These are phyloP conservation scores for Neocrepidodera transversa DNA, from an alignment of 2,888 invertebrate genomes.

Conservation along the genomic window DNA sequence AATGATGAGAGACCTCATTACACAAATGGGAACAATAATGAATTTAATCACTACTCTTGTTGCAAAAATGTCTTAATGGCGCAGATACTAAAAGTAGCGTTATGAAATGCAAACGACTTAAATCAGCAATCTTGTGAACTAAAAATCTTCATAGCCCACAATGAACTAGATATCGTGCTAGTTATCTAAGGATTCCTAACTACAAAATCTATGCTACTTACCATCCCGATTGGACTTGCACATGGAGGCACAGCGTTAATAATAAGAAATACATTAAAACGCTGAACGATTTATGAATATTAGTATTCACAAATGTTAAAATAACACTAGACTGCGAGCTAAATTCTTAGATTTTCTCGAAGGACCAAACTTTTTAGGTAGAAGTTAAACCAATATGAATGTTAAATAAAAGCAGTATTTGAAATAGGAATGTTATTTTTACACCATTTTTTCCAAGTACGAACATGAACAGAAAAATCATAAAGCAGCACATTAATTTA, in stretches of 20 bases:
- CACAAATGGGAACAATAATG: not conserved
- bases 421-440: too few species aligned
- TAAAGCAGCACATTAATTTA: too few species aligned
- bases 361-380: too few species aligned
- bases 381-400: too few species aligned
- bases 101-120: not conserved
- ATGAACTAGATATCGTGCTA: constrained; percentile 26
- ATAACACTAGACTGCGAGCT: too few species aligned
- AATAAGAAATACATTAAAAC: not conserved
- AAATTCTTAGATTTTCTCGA: too few species aligned
- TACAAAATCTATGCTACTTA: constrained; percentile 4
- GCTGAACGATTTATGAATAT: too few species aligned
- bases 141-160: not conserved
- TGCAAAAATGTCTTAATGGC: not conserved
- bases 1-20: not conserved
- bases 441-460: too few species aligned
- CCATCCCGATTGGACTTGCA: not conserved
- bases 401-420: too few species aligned
- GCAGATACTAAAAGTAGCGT: not conserved
- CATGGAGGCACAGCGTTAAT: not conserved
- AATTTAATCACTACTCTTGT: not conserved
- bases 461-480: too few species aligned
- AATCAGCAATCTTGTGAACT: not conserved
- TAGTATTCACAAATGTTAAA: too few species aligned
- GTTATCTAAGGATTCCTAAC: constrained; percentile 10